A percentile compares a stretch with the other conserved stretches of the same genome.
These are phyloP conservation scores for Sebastes taczanowskii DNA, from an alignment of 2,797 vertebrate genomes.

Conservation along the genomic window DNA sequence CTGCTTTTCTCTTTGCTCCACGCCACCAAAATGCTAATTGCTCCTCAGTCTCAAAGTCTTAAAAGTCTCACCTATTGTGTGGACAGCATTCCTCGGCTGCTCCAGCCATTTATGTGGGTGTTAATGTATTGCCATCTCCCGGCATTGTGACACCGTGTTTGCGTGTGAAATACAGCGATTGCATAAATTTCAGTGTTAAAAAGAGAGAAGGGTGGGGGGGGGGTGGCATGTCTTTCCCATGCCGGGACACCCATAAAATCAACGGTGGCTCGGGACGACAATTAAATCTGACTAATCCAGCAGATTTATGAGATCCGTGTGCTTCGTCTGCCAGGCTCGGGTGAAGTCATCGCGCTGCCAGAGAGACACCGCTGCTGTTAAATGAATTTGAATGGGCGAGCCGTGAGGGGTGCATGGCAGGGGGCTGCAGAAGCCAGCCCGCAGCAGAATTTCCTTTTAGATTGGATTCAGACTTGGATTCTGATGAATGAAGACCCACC, in stretches of 20 bases:
- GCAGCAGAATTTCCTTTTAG: slow-evolving; percentile 55
- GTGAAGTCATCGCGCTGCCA: slow-evolving; percentile 70
- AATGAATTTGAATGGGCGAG: slow-evolving; percentile 67
- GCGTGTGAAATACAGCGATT: slow-evolving; percentile 76
- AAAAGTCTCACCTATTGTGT: slow-evolving; percentile 79
- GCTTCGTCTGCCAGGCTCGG: slow-evolving; percentile 61
- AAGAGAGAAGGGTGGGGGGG: neutral
- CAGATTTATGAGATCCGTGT: slow-evolving; percentile 79
- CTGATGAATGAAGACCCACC: slow-evolving; percentile 66
- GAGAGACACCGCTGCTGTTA: slow-evolving; percentile 61
- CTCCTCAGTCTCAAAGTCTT: slow-evolving; percentile 70
- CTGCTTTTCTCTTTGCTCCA: slow-evolving; percentile 43
- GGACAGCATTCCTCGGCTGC: slow-evolving; percentile 70
- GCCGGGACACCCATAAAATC: slow-evolving; percentile 76
- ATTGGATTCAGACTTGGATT: slow-evolving; percentile 62
- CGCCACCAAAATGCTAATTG: slow-evolving; percentile 75
- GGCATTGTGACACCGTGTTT: slow-evolving; percentile 65
- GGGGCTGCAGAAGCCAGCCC: slow-evolving; percentile 60
- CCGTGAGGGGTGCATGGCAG: slow-evolving; percentile 59
- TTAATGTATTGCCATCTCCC: slow-evolving; percentile 85
- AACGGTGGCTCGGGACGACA: slow-evolving; percentile 66
- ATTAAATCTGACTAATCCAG: slow-evolving; percentile 76
- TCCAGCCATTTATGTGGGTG: slow-evolving; percentile 76
- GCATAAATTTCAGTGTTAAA: slow-evolving; percentile 77
- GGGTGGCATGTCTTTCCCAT: slow-evolving; percentile 59